Evolutionary conservation across 2,113 vertebrate species (phyloP), one percentile per base, ranked within the genome.

Genomic region (Tor tambroides): DNA sequence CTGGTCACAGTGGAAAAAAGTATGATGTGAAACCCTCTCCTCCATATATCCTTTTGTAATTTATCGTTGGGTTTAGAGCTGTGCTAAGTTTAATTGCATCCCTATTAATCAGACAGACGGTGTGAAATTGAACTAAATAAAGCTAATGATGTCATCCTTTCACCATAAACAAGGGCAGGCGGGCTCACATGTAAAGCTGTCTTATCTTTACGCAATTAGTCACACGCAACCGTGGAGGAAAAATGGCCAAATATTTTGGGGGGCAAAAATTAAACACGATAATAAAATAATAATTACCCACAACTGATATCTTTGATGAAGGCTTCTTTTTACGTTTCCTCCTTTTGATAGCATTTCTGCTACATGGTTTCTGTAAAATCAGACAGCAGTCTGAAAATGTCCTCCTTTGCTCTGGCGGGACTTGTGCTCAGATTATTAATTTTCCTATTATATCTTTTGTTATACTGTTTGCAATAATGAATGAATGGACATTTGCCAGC

Each of bases 91-190:
- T 94, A 94, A 93, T 93, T 94, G 89, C 69, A 1, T 80, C 92
- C 80, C 91, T 87, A 90, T 94, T 35, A 35, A 35, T 35, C 38
- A 41, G 38, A 5, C 38, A 41, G 92, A 91, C 85, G 82, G 88
- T 91, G 91, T 90, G 89, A 86, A 87, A 83, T 93, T 91, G 92
- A 91, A 94, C 87, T 92, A 89, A 89, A 86, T 87, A 89, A 92
- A 93, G 92, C 86, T 88, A 86, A 92, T 94, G 91, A 94, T 94
- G 92, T 94, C 90, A 95, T 92, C 79, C 59, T 23, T 63, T 90
- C 87, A 88, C 87, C 90, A 88, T 93, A 91, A 93, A 95, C 83
- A 91, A 77, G 88, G 88, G 78, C 35, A 83, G 61, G 85, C 93
- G n/a, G 2, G 87, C 94, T 92, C 90, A 91, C 28, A 75, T 81